A percentile compares a stretch with the other conserved stretches of the same genome.
Conservation (phyloP, 2,113 vertebrate genomes). For the Rhinolophus sinicus region DNA sequence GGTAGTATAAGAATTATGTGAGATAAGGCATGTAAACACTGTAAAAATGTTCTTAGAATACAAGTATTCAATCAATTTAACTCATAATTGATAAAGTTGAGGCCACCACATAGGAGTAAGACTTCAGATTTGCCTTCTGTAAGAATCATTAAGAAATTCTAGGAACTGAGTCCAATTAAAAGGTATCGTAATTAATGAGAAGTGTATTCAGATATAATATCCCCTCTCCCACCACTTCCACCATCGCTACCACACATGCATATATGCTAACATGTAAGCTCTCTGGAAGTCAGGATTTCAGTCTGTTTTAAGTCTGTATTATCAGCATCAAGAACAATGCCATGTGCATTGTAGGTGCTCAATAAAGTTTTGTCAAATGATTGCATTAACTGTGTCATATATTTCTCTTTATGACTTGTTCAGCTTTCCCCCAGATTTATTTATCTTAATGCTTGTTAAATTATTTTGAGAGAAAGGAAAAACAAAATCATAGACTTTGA, state of each 20-base stretch:
- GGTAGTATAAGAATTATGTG: background rate
- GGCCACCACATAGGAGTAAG: background rate
- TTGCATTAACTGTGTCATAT: background rate
- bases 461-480: background rate
- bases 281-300: background rate
- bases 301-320: background rate
- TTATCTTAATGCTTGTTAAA: background rate
- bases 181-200: background rate
- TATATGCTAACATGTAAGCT: background rate
- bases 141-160: slow-evolving; percentile 9
- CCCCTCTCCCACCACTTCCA: background rate
- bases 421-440: background rate
- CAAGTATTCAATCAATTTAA: background rate
- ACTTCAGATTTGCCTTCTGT: background rate
- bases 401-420: background rate
- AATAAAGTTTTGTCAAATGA: background rate
- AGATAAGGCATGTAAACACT: background rate
- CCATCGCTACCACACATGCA: background rate
- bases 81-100: background rate
- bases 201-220: background rate
- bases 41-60: background rate
- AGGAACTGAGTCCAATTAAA: background rate
- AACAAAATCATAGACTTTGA: background rate
- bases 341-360: background rate
- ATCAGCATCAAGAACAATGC: background rate